Evolutionary conservation across 2,888 invertebrate genomes (phyloP), one percentile per base, ranked within the genome.

Genomic region (Deladenus siricidicola): DNA sequence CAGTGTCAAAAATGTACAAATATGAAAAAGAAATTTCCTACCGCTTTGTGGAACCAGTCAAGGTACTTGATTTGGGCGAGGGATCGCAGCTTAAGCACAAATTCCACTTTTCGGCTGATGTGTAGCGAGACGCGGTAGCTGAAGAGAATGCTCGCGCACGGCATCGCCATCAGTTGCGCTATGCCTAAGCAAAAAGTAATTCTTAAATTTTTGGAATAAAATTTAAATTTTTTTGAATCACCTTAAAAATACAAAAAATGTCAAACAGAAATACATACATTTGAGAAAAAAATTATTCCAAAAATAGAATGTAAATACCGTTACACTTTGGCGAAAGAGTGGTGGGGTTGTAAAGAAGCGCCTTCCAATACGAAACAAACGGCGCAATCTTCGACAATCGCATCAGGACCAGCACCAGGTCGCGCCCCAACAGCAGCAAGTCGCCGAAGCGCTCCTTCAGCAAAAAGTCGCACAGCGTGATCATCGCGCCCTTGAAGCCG

Each of bases 101-200:
- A 91, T 17, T 87, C 87, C n/a, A 92, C 83, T 82, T 91, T 91
- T 71, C 87, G 85, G 79, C 91, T 90, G 89, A 92, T 90, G 34
- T 48, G 50, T 4, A 62, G 34, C 19, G 62, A 75, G 90, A 90
- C 4, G 90, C 90, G 8, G 90, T 90, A 62, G 19, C 42, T 34
- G n/a, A 62, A 24, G 19, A 60, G 24, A 23, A 60, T 19, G 21
- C 29, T 62, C 21, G 48, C 30, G 28, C 42, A 47, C 14, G 61
- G 63, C 19, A 43, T 21, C 10, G 34, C 3, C 48, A 56, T 3
- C 29, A 60, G 21, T 24, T 56, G 39, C n/a, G 10, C 21, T 23
- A 56, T 42, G 39, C 24, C 50, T 56, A 29, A 60, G 28, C 17
- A 30, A 23, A 26, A 44, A 48, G n/a, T n/a, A n/a, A n/a, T n/a